phyloP scores from a whole-genome alignment of 1,140 invertebrate genomes.

The Manduca sexta region DNA sequence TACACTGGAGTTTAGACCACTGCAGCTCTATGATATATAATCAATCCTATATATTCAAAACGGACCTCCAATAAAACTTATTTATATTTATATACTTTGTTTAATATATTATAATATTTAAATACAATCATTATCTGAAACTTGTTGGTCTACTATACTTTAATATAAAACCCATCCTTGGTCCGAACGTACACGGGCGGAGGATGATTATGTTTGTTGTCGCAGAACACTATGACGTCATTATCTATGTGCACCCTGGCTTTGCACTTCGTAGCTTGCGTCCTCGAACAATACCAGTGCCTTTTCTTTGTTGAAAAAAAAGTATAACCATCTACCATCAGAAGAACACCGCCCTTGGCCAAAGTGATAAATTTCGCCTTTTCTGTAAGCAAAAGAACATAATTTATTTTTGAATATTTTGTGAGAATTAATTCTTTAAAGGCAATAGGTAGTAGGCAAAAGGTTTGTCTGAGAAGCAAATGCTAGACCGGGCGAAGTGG shows the following conservation, averaged over 20 bases:
- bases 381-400: not conserved
- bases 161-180: not conserved
- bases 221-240: not conserved
- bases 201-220: conserved; percentile 3
- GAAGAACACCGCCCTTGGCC: conserved; percentile 2
- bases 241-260: conserved; percentile 18
- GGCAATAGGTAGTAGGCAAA: too few species aligned
- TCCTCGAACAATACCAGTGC: conserved; percentile 31
- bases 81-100: too few species aligned
- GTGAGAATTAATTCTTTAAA: too few species aligned
- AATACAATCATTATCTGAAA: too few species aligned
- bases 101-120: too few species aligned
- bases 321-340: conserved; percentile 27
- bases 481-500: too few species aligned
- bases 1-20: too few species aligned
- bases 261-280: conserved; percentile 13
- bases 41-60: too few species aligned
- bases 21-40: too few species aligned
- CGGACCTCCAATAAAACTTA: too few species aligned
- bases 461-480: too few species aligned
- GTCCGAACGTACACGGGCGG: not conserved
- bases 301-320: conserved; percentile 16
- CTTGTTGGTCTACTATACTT: not conserved
- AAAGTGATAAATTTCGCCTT: not conserved
- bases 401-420: too few species aligned